phyloP scores from a whole-genome alignment of 2,797 vertebrate genomes.

The Anabas testudineus region DNA sequence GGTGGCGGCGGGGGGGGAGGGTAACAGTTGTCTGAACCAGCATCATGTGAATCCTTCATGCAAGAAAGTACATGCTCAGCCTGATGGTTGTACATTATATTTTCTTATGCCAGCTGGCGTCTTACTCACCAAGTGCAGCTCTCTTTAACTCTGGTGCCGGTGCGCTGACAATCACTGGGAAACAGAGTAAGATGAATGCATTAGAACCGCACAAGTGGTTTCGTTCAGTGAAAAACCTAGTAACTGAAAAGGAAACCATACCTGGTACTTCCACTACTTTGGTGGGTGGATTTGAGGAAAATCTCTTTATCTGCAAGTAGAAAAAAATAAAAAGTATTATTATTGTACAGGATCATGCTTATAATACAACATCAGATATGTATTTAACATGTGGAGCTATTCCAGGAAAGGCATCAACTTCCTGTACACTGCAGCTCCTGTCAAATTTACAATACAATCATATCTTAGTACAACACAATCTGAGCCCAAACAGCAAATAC shows the following conservation, averaged over 20 bases:
- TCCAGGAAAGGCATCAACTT: conserved; percentile 16
- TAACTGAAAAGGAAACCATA: conserved; percentile 32
- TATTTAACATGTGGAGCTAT: not conserved
- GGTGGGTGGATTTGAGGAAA: conserved; percentile 64
- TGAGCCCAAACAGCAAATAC: conserved; percentile 60
- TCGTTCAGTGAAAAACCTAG: not conserved
- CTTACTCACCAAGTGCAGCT: conserved; percentile 75
- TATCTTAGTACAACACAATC: conserved; percentile 29
- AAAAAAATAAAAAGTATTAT: not conserved
- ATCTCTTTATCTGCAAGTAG: conserved; percentile 69
- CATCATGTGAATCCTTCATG: conserved; percentile 21
- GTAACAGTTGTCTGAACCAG: conserved; percentile 1
- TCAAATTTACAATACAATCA: conserved; percentile 47
- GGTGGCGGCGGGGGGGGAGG: not conserved
- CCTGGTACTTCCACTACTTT: conserved; percentile 77
- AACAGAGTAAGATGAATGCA: not conserved
- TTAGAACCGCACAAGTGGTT: not conserved
- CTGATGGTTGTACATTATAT: not conserved
- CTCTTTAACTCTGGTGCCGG: conserved; percentile 73
- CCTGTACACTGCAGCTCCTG: not conserved
- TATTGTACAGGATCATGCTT: not conserved
- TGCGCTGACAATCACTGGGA: conserved; percentile 63
- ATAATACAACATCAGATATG: not conserved
- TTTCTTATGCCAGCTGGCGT: not conserved
- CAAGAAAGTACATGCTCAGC: conserved; percentile 45